Evolutionary conservation across 2,113 vertebrate species (phyloP).

Genomic region (Agelaius phoeniceus): DNA sequence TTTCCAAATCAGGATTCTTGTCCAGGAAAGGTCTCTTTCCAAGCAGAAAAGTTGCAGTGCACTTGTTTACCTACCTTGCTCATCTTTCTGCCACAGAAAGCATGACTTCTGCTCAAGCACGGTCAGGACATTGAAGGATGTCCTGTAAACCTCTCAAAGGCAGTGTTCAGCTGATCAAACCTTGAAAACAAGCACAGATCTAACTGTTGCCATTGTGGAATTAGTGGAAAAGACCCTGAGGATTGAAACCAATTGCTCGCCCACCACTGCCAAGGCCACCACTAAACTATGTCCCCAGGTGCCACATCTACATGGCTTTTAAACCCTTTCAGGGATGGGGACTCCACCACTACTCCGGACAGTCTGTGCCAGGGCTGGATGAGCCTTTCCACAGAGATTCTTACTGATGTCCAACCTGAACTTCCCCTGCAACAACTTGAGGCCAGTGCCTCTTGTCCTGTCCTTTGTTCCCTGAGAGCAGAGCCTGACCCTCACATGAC

Average conservation of each 20-base stretch:
- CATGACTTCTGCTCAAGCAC: neutral
- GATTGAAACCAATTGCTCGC: neutral
- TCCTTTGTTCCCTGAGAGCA: neutral
- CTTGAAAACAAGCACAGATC: neutral
- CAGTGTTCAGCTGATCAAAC: neutral
- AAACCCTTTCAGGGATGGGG: neutral
- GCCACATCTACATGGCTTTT: neutral
- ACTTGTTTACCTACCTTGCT: neutral
- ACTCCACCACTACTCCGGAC: neutral
- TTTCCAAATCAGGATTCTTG: neutral
- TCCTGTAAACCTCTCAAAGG: neutral
- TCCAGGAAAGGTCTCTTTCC: neutral
- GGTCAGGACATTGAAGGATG: neutral
- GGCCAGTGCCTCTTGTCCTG: neutral
- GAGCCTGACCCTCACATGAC: neutral
- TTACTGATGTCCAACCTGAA: neutral
- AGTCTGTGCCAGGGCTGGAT: neutral
- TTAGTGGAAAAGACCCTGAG: neutral
- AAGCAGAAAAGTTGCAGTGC: neutral
- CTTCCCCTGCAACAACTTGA: neutral
- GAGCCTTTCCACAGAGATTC: neutral
- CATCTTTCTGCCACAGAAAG: neutral
- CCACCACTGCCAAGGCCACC: neutral
- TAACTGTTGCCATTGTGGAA: neutral
- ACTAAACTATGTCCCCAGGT: neutral